Evolutionary conservation across 2,888 invertebrate species (phyloP), one percentile per base, ranked within the genome.

Genomic region (Exephanes ischioxanthus): DNA sequence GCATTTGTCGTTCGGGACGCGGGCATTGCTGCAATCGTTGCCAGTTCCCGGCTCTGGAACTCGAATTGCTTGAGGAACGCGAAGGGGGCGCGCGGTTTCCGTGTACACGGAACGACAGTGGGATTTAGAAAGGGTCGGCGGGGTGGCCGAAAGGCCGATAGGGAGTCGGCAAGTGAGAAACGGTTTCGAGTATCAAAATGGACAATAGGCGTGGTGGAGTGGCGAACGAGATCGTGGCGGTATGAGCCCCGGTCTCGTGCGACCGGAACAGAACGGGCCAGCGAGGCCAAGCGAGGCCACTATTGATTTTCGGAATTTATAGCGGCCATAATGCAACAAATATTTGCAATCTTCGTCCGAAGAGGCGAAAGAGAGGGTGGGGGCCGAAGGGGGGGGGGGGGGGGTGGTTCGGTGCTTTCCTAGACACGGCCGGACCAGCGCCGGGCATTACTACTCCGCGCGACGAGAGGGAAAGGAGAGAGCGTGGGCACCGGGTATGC

Each of bases 301-400:
- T 89, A 90, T 90, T 88, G 90, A 90, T 90, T 90, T 89, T 89
- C 86, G 78, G 84, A 89, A 89, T 89, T 90, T 90, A 89, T 88
- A 87, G 88, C 80, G 75, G 84, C 77, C 85, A 85, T 87, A 87
- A 88, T 88, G 88, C 89, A 89, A 89, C 88, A 90, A 90, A 90
- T 90, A 89, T 90, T 90, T 89, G 89, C 88, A 88, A 89, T 89
- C 88, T 90, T 89, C 83, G 81, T 77, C 80, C 70, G 80, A 14
- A 80, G 22, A 37, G 61, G 51, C 58, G 67, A 41, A 26, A 14
- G 66, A 55, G 51, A 73, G 26, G 41, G 26, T 55, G 51, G 72
- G 68, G 66, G 37, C 30, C 30, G 30, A 30, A 30, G 9, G 66
- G 45, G 11, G 33, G 19, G 48, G 30, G 45, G 51, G 63, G 72